A percentile compares a stretch with the other conserved stretches of the same genome.
Conservation (phyloP, 2,888 invertebrate genomes). For the Baccha elongata region DNA sequence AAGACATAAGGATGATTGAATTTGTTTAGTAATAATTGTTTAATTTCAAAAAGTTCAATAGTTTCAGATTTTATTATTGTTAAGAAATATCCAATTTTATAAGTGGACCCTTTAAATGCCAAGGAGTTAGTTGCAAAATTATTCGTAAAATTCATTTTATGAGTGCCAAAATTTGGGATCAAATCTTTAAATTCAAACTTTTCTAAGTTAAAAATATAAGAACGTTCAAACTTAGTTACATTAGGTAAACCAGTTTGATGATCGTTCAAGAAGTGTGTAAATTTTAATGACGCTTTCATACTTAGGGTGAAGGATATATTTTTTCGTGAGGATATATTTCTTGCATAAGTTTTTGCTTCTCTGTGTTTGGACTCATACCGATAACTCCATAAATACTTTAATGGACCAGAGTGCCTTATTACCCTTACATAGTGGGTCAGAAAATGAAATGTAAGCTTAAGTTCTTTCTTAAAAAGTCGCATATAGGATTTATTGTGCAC, state of each 20-base stretch:
- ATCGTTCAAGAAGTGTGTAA: conserved; percentile 4
- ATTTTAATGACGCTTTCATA: conserved; percentile 8
- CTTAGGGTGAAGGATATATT: conserved; percentile 1
- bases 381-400: conserved; percentile 26
- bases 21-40: conserved; percentile 11
- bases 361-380: conserved; percentile 21
- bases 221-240: conserved; percentile 2
- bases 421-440: background rate
- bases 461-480: background rate
- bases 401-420: conserved; percentile 13
- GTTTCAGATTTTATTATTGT: conserved; percentile 2
- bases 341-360: conserved; percentile 22
- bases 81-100: conserved; percentile 20
- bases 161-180: conserved; percentile 3
- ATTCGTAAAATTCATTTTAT: conserved; percentile 6
- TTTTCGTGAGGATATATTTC: conserved; percentile 18
- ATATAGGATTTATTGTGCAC: conserved; percentile 2
- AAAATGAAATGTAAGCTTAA: conserved; percentile 21
- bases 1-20: background rate
- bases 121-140: conserved; percentile 9
- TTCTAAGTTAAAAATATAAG: conserved; percentile 10
- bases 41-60: conserved; percentile 10
- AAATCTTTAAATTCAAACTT: background rate
- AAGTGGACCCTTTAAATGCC: conserved; percentile 10
- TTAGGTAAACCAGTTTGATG: conserved; percentile 8